Evolutionary conservation across 2,888 invertebrate species (phyloP).

Genomic region (Zootermopsis nevadensis): DNA sequence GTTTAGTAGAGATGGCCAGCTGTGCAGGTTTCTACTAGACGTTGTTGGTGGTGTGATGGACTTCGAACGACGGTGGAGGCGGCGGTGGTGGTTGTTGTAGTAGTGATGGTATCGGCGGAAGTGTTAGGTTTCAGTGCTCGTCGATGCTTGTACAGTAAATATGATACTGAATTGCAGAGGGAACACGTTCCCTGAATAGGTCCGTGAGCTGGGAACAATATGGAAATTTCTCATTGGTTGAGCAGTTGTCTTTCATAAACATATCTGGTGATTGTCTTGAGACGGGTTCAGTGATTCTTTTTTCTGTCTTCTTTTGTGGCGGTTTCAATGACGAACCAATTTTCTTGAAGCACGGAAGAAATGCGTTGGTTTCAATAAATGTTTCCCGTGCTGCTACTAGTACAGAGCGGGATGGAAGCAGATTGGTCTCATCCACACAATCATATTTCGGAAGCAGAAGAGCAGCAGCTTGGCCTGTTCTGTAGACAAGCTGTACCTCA

Average conservation of each 20-base stretch:
- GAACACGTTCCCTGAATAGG: too few relatives aligned
- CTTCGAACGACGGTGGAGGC: slow-evolving; percentile 59
- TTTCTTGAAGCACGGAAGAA: background rate
- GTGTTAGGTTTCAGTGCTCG: background rate
- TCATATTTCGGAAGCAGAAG: slow-evolving; percentile 61
- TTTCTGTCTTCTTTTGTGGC: too few relatives aligned
- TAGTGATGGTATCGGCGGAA: slow-evolving; percentile 58
- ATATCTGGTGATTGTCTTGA: too few relatives aligned
- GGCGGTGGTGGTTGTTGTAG: slow-evolving; percentile 61
- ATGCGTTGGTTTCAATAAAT: background rate
- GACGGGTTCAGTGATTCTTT: too few relatives aligned
- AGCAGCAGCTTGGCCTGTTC: slow-evolving; percentile 57
- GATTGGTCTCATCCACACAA: slow-evolving; percentile 57
- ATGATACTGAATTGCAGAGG: too few relatives aligned
- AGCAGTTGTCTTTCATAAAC: too few relatives aligned
- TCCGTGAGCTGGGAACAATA: too few relatives aligned
- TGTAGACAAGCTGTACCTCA: background rate
- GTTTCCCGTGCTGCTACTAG: background rate
- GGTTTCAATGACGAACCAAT: background rate
- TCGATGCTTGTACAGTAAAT: background rate
- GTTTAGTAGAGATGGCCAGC: slow-evolving; percentile 10
- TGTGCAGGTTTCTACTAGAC: background rate
- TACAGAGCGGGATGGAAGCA: slow-evolving; percentile 38
- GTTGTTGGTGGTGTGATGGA: background rate
- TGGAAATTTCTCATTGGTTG: too few relatives aligned